A percentile compares a stretch with the other conserved stretches of the same genome.
phyloP scores from a whole-genome alignment of 2,888 invertebrate species.

The Acrobasis consociella region DNA sequence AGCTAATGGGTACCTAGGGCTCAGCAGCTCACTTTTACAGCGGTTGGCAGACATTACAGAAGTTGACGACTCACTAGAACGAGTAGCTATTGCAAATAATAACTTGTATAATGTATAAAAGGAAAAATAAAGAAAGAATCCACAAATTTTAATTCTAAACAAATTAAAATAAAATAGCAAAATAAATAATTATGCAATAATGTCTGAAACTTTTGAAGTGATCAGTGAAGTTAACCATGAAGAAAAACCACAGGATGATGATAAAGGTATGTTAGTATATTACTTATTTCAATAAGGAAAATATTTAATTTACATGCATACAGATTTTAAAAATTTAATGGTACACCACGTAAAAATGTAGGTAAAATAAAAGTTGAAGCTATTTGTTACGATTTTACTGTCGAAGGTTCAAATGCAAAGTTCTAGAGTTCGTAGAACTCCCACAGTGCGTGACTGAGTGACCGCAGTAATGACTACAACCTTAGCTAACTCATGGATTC shows the following conservation, averaged over 20 bases:
- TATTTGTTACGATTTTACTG: neutral
- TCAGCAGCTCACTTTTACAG: slow-evolving; percentile 26
- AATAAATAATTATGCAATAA: neutral
- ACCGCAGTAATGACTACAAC: slow-evolving; percentile 28
- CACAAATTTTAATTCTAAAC: neutral
- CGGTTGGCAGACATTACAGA: neutral
- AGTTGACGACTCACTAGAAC: neutral
- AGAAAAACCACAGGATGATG: slow-evolving; percentile 30
- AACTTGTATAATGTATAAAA: neutral
- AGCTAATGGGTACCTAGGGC: slow-evolving; percentile 30
- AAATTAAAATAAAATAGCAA: too few species aligned
- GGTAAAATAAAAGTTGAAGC: too few species aligned
- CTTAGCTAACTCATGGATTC: slow-evolving; percentile 32
- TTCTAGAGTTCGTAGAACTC: slow-evolving; percentile 29
- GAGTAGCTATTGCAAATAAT: neutral
- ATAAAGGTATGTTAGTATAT: slow-evolving; percentile 37
- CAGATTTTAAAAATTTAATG: too few species aligned
- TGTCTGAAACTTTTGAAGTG: slow-evolving; percentile 6
- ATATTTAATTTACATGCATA: neutral
- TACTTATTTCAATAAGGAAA: slow-evolving; percentile 2
- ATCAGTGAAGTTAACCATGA: slow-evolving; percentile 23
- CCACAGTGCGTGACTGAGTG: slow-evolving; percentile 27
- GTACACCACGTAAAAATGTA: too few species aligned
- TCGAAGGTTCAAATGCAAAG: neutral
- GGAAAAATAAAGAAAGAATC: too few species aligned